Percentiles rank a stretch among this genome's conserved stretches.
Conservation (phyloP, 64 coral and sea anemone genomes). For the Anthopleura sola region DNA sequence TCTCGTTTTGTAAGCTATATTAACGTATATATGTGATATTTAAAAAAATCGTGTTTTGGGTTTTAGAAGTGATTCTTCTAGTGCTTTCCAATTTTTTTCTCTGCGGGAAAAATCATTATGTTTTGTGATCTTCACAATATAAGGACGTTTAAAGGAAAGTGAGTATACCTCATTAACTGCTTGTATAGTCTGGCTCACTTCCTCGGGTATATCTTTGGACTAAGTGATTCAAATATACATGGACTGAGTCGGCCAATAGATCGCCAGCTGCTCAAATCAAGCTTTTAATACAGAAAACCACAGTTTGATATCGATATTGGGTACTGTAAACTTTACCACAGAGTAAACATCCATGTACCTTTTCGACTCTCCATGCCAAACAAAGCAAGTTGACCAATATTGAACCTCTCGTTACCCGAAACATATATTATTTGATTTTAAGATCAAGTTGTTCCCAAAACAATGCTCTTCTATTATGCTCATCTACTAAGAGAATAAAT, state of each 20-base stretch:
- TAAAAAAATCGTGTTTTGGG: not conserved
- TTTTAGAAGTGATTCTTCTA: not conserved
- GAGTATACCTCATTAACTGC: slow-evolving; percentile 15
- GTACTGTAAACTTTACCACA: not conserved
- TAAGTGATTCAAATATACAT: not conserved
- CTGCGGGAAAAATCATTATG: not conserved
- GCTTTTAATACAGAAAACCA: not conserved
- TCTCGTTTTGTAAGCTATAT: not conserved
- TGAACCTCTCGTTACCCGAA: not conserved
- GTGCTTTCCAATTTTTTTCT: not conserved
- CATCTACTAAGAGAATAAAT: slow-evolving; percentile 11
- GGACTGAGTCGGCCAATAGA: not conserved
- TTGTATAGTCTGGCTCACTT: not conserved
- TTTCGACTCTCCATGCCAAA: not conserved
- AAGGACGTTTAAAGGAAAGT: slow-evolving; percentile 4
- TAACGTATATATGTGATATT: not conserved
- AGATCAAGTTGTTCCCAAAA: not conserved
- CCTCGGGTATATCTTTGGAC: not conserved
- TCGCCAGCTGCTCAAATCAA: not conserved
- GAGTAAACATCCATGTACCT: not conserved
- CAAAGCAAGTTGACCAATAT: not conserved
- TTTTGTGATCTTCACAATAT: not conserved
- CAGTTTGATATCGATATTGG: slow-evolving; percentile 10
- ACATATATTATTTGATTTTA: not conserved
- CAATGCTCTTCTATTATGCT: slow-evolving; percentile 2